Conservation (phyloP, 2,888 invertebrate species). For the Acleris sparsana region DNA sequence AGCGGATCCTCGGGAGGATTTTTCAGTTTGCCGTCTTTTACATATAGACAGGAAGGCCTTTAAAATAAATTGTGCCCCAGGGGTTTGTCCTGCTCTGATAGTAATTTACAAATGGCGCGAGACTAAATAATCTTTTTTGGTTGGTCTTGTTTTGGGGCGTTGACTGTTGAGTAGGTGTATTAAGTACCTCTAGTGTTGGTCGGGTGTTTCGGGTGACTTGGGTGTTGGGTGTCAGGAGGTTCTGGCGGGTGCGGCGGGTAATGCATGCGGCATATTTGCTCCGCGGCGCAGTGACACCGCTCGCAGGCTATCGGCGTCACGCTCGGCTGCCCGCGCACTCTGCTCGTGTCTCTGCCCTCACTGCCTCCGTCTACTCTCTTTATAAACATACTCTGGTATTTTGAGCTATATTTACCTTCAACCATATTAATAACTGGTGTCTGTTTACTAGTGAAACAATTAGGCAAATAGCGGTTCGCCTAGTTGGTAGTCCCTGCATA, state of each 20-base stretch:
- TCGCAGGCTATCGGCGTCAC: constrained; percentile 59
- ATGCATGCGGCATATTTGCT: constrained; percentile 37
- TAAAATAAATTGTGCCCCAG: constrained; percentile 65
- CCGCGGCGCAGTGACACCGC: constrained; percentile 43
- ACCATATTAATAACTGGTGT: not conserved
- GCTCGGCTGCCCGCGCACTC: constrained; percentile 54
- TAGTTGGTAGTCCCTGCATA: too few species aligned
- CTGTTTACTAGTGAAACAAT: too few species aligned
- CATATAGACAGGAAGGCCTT: constrained; percentile 60
- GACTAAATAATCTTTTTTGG: constrained; percentile 44
- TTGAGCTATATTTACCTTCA: constrained; percentile 19
- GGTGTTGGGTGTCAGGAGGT: constrained; percentile 6
- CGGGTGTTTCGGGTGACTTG: not conserved
- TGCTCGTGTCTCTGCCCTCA: constrained; percentile 24
- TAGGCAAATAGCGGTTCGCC: not conserved
- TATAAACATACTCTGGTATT: constrained; percentile 27
- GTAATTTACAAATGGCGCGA: constrained; percentile 56
- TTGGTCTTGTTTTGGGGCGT: constrained; percentile 13
- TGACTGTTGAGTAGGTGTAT: not conserved
- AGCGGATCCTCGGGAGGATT: constrained; percentile 57
- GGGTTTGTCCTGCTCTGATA: constrained; percentile 59
- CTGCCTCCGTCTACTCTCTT: constrained; percentile 40
- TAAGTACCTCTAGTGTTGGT: too few species aligned
- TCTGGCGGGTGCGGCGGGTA: constrained; percentile 27
- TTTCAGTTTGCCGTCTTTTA: constrained; percentile 63